Conservation (phyloP, 2,113 vertebrate genomes). For the Caranx ignobilis region DNA sequence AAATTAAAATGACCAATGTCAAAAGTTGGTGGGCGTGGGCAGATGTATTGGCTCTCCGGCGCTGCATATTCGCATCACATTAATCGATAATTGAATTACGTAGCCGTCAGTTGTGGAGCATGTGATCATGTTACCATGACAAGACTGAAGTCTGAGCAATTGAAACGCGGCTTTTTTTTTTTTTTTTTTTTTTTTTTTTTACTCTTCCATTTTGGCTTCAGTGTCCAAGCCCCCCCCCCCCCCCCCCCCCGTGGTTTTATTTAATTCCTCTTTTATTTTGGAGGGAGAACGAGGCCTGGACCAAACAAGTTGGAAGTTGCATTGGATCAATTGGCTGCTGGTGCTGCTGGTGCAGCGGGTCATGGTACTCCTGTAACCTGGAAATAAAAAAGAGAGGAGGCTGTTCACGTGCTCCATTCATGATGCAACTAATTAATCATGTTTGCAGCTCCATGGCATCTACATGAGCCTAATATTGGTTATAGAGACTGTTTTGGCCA, state of each 20-base stretch:
- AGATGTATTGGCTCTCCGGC: conserved; percentile 43
- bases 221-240: background rate
- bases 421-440: conserved; percentile 33
- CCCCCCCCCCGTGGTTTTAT: background rate
- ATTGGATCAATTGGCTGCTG: conserved; percentile 53
- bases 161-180: conserved; percentile 16
- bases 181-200: background rate
- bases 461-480: background rate
- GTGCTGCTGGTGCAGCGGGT: conserved; percentile 31
- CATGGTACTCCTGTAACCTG: conserved; percentile 29
- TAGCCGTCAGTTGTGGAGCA: conserved; percentile 72
- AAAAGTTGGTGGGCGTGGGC: conserved; percentile 83
- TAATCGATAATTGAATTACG: conserved; percentile 81
- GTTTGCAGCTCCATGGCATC: background rate
- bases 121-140: conserved; percentile 78
- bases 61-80: conserved; percentile 53
- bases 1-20: conserved; percentile 40
- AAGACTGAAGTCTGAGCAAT: conserved; percentile 59
- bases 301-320: conserved; percentile 65
- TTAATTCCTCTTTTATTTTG: background rate
- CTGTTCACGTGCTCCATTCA: conserved; percentile 63
- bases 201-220: conserved; percentile 53
- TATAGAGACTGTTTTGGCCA: background rate
- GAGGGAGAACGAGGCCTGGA: conserved; percentile 40
- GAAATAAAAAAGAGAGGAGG: background rate